Percentiles rank a stretch among this genome's conserved stretches.
phyloP scores from a whole-genome alignment of 1,140 invertebrate genomes.

The Aphelinus atriplicis region DNA sequence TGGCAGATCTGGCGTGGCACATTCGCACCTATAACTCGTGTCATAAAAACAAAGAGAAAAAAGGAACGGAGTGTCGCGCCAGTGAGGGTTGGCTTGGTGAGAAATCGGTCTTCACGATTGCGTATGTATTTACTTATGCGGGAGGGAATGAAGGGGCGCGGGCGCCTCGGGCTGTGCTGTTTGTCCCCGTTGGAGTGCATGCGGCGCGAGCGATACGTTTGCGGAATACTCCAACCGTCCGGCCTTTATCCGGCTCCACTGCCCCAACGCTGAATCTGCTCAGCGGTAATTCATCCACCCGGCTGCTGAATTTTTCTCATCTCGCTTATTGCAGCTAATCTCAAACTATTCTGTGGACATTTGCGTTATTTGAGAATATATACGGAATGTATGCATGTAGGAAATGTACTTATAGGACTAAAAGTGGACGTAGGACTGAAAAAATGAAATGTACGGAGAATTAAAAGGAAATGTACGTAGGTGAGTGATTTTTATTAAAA shows the following conservation, averaged over 20 bases:
- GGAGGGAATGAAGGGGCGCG: conserved; percentile 51
- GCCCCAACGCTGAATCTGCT: conserved; percentile 56
- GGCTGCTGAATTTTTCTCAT: too few species aligned
- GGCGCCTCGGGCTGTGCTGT: conserved; percentile 49
- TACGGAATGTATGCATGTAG: too few species aligned
- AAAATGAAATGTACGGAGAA: too few species aligned
- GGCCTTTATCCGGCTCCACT: conserved; percentile 36
- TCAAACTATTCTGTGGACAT: too few species aligned
- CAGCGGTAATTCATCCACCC: conserved; percentile 60
- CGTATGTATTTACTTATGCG: conserved; percentile 60
- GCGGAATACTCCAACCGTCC: conserved; percentile 61
- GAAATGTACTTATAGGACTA: too few species aligned
- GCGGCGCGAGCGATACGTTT: conserved; percentile 68
- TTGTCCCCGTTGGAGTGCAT: conserved; percentile 67
- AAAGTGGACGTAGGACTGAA: too few species aligned
- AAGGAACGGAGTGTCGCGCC: background rate
- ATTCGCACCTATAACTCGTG: background rate
- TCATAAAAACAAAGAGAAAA: conserved; percentile 12
- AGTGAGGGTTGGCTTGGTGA: background rate
- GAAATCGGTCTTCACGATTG: conserved; percentile 44
- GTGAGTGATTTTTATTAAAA: too few species aligned
- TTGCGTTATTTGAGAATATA: too few species aligned
- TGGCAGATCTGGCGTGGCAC: background rate
- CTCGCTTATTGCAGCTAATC: too few species aligned
- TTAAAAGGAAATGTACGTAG: too few species aligned